phyloP scores from a whole-genome alignment of 2,888 invertebrate genomes.

The Ephialtes manifestator region DNA sequence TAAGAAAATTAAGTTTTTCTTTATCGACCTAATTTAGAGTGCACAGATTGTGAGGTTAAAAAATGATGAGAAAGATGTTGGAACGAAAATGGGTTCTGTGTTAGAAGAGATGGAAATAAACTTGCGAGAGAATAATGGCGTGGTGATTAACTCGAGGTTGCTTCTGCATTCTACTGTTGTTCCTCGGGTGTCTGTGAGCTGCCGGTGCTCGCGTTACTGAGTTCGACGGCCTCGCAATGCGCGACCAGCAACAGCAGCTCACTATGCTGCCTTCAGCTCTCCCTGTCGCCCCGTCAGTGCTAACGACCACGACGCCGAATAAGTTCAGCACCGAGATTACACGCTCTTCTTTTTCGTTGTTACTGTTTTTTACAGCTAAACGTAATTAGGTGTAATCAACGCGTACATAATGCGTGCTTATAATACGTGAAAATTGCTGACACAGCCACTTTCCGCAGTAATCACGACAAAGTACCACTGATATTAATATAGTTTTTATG shows the following conservation, averaged over 20 bases:
- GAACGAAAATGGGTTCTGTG: neutral
- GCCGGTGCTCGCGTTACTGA: conserved; percentile 48
- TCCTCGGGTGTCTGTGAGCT: conserved; percentile 34
- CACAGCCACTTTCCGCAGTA: neutral
- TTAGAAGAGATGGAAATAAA: conserved; percentile 28
- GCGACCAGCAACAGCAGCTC: conserved; percentile 5
- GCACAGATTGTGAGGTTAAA: neutral
- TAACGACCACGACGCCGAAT: conserved; percentile 57
- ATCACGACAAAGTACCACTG: neutral
- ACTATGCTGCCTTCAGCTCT: conserved; percentile 3
- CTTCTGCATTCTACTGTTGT: conserved; percentile 39
- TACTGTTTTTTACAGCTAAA: conserved; percentile 71
- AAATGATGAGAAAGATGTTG: conserved; percentile 1
- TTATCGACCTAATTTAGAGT: too few species aligned
- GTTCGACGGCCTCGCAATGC: conserved; percentile 63
- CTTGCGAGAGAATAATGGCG: conserved; percentile 43
- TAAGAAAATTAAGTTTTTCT: too few species aligned
- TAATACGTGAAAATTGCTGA: conserved; percentile 50
- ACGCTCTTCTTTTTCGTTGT: conserved; percentile 50
- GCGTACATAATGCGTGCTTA: conserved; percentile 53
- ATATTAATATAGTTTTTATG: neutral
- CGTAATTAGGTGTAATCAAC: conserved; percentile 69
- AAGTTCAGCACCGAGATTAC: conserved; percentile 51
- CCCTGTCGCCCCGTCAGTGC: conserved; percentile 2
- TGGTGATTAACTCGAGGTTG: conserved; percentile 42